Conservation (phyloP, 1,140 invertebrate species). For the Aphis craccivora region DNA sequence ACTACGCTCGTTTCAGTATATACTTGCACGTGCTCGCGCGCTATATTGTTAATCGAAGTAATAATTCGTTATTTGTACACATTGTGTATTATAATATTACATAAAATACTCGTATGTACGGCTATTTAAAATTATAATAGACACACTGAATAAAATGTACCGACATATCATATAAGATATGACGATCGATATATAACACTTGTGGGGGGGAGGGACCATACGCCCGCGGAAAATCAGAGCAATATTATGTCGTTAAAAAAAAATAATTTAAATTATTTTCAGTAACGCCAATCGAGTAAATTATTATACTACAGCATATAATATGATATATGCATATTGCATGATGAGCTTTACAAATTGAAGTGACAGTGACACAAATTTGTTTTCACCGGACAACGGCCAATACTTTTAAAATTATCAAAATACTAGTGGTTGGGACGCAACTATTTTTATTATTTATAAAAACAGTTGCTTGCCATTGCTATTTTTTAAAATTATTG, state of each 20-base stretch:
- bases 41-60: slow-evolving; percentile 12
- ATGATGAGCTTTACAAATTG: background rate
- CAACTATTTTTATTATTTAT: too few relatives aligned
- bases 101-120: background rate
- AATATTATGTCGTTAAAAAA: background rate
- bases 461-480: too few relatives aligned
- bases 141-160: background rate
- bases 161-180: background rate
- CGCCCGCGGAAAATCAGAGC: background rate
- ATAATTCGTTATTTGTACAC: background rate
- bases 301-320: background rate
- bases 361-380: background rate
- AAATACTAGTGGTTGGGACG: background rate
- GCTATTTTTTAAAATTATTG: too few relatives aligned
- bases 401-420: background rate
- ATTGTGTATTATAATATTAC: background rate
- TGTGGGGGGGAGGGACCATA: too few relatives aligned
- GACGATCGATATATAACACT: background rate
- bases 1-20: slow-evolving; percentile 27
- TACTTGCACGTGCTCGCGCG: background rate
- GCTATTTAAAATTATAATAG: background rate
- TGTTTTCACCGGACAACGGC: background rate
- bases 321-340: too few relatives aligned
- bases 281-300: background rate
- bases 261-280: background rate